Evolutionary conservation across 53 echinoderm and acorn worm genomes (phyloP).

Genomic region (Henricia sp.): DNA sequence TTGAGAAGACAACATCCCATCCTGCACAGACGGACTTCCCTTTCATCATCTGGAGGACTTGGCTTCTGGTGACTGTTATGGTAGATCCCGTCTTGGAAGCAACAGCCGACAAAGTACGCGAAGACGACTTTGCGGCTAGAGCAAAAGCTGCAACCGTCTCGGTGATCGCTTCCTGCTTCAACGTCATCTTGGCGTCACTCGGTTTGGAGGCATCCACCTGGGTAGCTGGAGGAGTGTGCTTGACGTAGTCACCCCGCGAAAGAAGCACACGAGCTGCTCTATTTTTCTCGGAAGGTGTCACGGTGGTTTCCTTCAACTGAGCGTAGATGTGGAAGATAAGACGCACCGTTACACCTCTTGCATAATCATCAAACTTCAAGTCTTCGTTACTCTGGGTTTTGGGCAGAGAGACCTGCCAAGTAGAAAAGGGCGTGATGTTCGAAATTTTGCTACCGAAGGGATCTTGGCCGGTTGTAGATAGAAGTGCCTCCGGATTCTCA

Average conservation of each 20-base stretch:
- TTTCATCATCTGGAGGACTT: conserved; percentile 23
- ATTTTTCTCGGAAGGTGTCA: not conserved
- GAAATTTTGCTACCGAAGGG: conserved; percentile 13
- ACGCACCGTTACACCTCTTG: conserved; percentile 38
- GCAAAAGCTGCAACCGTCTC: too few relatives aligned
- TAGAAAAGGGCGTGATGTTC: conserved; percentile 41
- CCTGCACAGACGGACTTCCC: conserved; percentile 40
- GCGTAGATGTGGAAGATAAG: conserved; percentile 45
- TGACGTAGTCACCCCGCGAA: not conserved
- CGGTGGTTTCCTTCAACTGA: conserved; percentile 9
- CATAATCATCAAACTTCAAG: conserved; percentile 25
- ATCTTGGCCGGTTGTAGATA: conserved; percentile 1
- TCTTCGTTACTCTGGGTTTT: conserved; percentile 20
- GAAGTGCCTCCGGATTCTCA: not conserved
- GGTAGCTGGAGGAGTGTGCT: not conserved
- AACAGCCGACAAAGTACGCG: too few relatives aligned
- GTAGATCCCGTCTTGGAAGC: too few relatives aligned
- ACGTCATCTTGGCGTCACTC: too few relatives aligned
- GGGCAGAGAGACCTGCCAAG: conserved; percentile 38
- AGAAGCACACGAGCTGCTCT: not conserved
- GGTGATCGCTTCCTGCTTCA: too few relatives aligned
- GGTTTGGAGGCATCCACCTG: not conserved
- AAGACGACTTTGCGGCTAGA: too few relatives aligned
- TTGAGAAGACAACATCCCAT: conserved; percentile 43
- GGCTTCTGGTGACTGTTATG: not conserved